Evolutionary conservation across 23 tunicate species (phyloP), one percentile per base, ranked within the genome.

Genomic region (Trididemnum nubilum): DNA sequence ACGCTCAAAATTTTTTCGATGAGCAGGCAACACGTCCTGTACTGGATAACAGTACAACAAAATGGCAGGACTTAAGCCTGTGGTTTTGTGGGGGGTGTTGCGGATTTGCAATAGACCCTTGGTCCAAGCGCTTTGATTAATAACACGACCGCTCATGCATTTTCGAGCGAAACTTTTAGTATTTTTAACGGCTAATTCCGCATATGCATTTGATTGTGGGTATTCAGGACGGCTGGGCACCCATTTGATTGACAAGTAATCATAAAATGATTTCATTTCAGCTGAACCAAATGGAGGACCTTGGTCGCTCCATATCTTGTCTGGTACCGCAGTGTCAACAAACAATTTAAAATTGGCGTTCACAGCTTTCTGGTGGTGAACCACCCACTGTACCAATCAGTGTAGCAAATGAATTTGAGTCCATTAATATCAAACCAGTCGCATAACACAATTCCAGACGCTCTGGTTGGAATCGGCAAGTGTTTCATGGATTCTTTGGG

Each of bases 201-300:
- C n/a, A n/a, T n/a, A n/a, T 22, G 69, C 69, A 61, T 61, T 61
- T n/a, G 19, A 5, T 9, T 61, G 69, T 25, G 24, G 69, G 4
- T 61, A 61, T 61, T 61, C 69, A 7, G 54, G 54, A 15, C 54
- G 9, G 54, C 54, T 44, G 9, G 54, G 54, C 54, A 61, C 23
- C 23, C 69, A 61, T 25, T 61, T 61, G 22, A 61, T 61, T n/a
- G 69, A 15, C 69, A n/a, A 61, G 30, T n/a, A 61, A 61, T 61
- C 69, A 61, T 61, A 61, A 22, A 15, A 61, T 25, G 69, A n/a
- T 61, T 61, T 61, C 69, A n/a, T 61, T 61, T 61, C 69, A 61
- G 27, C 27, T 22, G 5, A 22, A 4, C 24, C 15, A 24, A 61
- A 44, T 44, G 15, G 54, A 44, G 54, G 54, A 44, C 54, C 54